Conservation (phyloP, 2,888 invertebrate genomes). For the Pachliopta kotzebuea region DNA sequence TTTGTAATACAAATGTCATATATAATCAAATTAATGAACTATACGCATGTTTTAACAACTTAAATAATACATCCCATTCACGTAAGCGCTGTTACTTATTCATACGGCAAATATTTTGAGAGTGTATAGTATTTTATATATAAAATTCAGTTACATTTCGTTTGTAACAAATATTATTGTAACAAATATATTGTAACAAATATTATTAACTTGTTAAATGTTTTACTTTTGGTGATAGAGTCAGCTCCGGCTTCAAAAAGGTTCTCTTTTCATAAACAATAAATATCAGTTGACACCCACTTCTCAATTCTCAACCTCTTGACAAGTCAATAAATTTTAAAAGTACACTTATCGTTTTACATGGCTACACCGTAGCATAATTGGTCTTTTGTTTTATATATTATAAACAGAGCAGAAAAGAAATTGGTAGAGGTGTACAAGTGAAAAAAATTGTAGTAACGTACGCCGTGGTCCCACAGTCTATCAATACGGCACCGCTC, state of each 20-base stretch:
- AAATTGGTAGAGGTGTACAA: slow-evolving; percentile 19
- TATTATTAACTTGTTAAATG: no score
- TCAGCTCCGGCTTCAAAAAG: slow-evolving; percentile 8
- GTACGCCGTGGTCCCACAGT: slow-evolving; percentile 7
- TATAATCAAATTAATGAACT: slow-evolving; percentile 1
- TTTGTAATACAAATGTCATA: slow-evolving; percentile 6
- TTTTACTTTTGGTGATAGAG: slow-evolving; percentile 1
- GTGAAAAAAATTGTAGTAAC: slow-evolving; percentile 10
- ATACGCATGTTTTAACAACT: background rate
- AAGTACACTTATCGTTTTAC: background rate
- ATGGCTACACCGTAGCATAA: slow-evolving; percentile 5
- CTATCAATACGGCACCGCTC: slow-evolving; percentile 9
- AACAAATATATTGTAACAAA: no score
- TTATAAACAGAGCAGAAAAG: slow-evolving; percentile 5
- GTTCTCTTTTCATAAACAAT: slow-evolving; percentile 1
- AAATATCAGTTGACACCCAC: slow-evolving; percentile 6
- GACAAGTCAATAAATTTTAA: slow-evolving; percentile 16
- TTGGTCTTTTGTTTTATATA: slow-evolving; percentile 20
- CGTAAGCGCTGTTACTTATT: background rate
- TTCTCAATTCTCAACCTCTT: slow-evolving; percentile 1
- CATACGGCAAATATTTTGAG: background rate
- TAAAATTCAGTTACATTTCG: no score
- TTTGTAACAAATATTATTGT: background rate
- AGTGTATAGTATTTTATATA: background rate
- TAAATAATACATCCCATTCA: background rate